These are phyloP conservation scores for Drosophila rhopaloa DNA, from an alignment of 1,140 invertebrate genomes.

Conservation along the genomic window DNA sequence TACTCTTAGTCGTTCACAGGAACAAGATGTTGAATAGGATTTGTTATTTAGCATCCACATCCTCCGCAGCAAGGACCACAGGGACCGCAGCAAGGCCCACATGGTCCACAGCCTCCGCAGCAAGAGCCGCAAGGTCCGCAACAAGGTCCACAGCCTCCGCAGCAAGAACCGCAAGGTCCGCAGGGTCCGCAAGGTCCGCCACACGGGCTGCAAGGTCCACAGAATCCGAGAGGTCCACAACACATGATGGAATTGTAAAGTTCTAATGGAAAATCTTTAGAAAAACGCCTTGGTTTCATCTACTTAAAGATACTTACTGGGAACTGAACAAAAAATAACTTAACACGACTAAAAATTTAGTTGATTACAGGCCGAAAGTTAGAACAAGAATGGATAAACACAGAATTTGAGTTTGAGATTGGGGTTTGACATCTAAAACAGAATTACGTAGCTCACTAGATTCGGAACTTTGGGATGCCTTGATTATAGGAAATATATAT, in stretches of 20 bases:
- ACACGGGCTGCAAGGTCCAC: conserved; percentile 32
- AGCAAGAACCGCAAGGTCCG: conserved; percentile 29
- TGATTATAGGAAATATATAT: background rate
- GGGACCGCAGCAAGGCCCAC: background rate
- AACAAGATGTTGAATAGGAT: no score
- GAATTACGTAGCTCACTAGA: background rate
- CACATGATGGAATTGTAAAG: conserved; percentile 40
- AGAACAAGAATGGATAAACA: background rate
- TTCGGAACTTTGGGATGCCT: background rate
- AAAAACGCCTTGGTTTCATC: background rate
- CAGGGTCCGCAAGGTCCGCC: conserved; percentile 39
- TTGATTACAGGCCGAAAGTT: conserved; percentile 21
- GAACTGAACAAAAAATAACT: conserved; percentile 9
- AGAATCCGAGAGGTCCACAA: conserved; percentile 29
- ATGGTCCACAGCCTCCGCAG: conserved; percentile 5
- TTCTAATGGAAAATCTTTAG: background rate
- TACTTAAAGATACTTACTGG: background rate
- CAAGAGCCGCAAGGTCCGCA: conserved; percentile 10
- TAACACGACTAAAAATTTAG: conserved; percentile 17
- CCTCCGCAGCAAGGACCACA: background rate
- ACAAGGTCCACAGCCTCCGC: conserved; percentile 6
- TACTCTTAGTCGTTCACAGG: no score
- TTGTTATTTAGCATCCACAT: no score
- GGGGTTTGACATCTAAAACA: conserved; percentile 1
- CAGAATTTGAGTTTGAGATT: no score